phyloP scores from a whole-genome alignment of 2,797 vertebrate genomes.

The Sebastes umbrosus region DNA sequence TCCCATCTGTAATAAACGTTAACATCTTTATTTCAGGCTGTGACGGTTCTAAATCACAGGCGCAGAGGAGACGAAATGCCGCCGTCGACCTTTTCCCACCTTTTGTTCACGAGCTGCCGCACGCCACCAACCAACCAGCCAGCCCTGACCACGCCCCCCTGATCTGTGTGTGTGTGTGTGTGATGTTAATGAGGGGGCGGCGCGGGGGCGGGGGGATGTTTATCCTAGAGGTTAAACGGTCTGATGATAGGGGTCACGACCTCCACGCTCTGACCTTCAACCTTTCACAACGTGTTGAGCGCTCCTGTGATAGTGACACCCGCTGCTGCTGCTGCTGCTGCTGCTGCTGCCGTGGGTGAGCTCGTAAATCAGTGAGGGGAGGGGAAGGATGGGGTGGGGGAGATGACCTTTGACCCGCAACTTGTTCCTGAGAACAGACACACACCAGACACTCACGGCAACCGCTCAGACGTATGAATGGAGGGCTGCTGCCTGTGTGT shows the following conservation, averaged over 20 bases:
- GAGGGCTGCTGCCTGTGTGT: neutral
- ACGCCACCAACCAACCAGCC: neutral
- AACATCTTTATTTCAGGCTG: conserved; percentile 28
- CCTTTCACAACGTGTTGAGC: conserved; percentile 88
- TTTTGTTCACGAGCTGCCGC: conserved; percentile 30
- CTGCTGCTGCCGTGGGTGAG: conserved; percentile 4
- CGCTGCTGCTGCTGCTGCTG: too few species aligned
- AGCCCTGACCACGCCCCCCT: neutral
- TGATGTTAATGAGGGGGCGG: conserved; percentile 73
- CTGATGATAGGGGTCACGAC: conserved; percentile 89
- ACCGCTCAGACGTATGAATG: conserved; percentile 11
- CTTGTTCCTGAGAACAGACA: conserved; percentile 75
- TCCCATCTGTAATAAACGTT: conserved; percentile 46
- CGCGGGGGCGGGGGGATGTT: conserved; percentile 80
- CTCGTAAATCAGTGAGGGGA: conserved; percentile 84
- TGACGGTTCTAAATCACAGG: conserved; percentile 16
- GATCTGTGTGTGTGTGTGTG: neutral
- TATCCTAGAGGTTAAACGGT: conserved; percentile 95
- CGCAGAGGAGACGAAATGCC: neutral
- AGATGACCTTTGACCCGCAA: conserved; percentile 68
- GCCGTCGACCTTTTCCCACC: conserved; percentile 22
- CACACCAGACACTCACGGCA: neutral
- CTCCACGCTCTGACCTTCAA: conserved; percentile 91
- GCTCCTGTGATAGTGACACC: conserved; percentile 88
- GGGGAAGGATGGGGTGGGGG: neutral